Evolutionary conservation across 2,797 vertebrate genomes (phyloP), one percentile per base, ranked within the genome.

Genomic region (Tadarida brasiliensis): DNA sequence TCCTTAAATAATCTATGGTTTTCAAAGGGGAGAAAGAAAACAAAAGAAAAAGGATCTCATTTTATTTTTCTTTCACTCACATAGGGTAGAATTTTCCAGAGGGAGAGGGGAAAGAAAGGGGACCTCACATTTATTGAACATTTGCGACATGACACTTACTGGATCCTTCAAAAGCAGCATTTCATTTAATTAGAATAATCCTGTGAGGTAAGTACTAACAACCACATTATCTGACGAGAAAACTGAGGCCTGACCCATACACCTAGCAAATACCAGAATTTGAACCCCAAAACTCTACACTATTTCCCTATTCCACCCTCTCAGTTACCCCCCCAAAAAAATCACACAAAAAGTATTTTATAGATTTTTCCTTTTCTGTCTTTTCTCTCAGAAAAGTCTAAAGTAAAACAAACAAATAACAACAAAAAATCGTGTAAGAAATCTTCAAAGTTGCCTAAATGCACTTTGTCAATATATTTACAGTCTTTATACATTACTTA

Each of bases 21-120:
- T 94, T 97, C 84, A 98, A 89, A 96, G 93, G 90, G 89, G 92
- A 97, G 94, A 97, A 97, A 95, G 96, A 96, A 49, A 97, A 96
- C 68, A 39, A 98, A 59, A 47, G 22, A 26, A 76, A 80, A 74
- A 65, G 5, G 47, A 33, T 28, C 33, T 82, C n/a, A 35, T 85
- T 39, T 61, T 35, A 51, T 90, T 82, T 89, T 59, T 51, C 44
- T 86, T 73, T 87, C 49, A 61, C 33, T 90, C n/a, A 67, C 71
- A 81, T 59, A 89, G 67, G 71, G 65, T 39, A 6, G 65, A 95
- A 81, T n/a, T 80, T 87, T 57, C 83, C 73, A 83, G 63, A 81
- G 20, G 4, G 20, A 85, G 16, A 91, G 12, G 90, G 20, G 9
- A 56, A 83, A 80, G n/a, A 93, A 70, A 86, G 30, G 2, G 11